Conservation (phyloP, 2,888 invertebrate species). For the Chymomyza caudatula region DNA sequence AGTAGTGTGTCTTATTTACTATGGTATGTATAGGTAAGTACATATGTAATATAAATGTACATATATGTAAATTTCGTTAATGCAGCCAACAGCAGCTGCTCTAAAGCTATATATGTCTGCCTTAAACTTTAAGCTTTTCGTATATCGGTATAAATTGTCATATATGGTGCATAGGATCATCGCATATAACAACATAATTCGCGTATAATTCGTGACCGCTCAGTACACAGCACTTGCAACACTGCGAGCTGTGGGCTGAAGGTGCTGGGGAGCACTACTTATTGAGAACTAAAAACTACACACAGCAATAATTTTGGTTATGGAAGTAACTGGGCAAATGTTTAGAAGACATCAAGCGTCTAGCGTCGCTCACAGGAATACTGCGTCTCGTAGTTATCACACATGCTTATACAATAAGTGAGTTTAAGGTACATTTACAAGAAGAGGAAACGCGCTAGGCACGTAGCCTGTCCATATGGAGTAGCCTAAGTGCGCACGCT, state of each 20-base stretch:
- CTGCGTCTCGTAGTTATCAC: slow-evolving; percentile 51
- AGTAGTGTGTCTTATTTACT: slow-evolving; percentile 14
- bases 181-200: slow-evolving; percentile 52
- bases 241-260: neutral
- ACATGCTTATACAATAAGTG: slow-evolving; percentile 50
- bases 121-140: slow-evolving; percentile 4
- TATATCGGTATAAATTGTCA: slow-evolving; percentile 36
- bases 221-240: neutral
- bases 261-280: neutral
- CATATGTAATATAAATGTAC: slow-evolving; percentile 16
- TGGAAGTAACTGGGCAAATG: neutral
- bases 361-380: slow-evolving; percentile 25
- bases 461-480: neutral
- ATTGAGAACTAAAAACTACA: neutral
- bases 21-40: neutral
- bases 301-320: neutral
- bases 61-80: neutral
- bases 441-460: neutral
- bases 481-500: slow-evolving; percentile 31
- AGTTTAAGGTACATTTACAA: slow-evolving; percentile 11
- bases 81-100: neutral
- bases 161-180: too few species aligned
- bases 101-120: neutral
- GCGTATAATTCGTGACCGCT: slow-evolving; percentile 16
- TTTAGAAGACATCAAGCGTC: neutral